Evolutionary conservation across 2,888 invertebrate genomes (phyloP).

Genomic region (Malacosoma neustria): DNA sequence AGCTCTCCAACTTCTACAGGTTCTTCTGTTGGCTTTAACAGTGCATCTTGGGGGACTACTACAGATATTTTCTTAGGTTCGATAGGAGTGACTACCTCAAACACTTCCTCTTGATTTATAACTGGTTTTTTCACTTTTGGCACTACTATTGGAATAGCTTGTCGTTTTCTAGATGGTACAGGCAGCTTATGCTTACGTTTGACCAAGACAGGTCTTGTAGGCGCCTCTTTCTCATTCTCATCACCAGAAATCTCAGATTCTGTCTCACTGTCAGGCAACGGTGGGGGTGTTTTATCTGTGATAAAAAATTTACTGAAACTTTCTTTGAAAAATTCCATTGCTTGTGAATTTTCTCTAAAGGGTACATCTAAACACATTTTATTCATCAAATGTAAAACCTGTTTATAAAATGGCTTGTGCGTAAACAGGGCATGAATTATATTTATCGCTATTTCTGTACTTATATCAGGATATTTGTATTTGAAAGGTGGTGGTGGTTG

Average conservation of each 20-base stretch:
- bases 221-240: slow-evolving; percentile 33
- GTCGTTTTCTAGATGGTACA: slow-evolving; percentile 38
- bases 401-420: slow-evolving; percentile 88
- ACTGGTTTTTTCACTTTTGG: slow-evolving; percentile 37
- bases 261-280: slow-evolving; percentile 38
- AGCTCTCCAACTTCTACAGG: slow-evolving; percentile 53
- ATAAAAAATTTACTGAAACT: slow-evolving; percentile 40
- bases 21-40: slow-evolving; percentile 40
- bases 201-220: slow-evolving; percentile 27
- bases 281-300: slow-evolving; percentile 27
- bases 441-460: slow-evolving; percentile 81
- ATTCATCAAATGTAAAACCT: slow-evolving; percentile 94
- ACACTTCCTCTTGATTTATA: slow-evolving; percentile 49
- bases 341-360: slow-evolving; percentile 73
- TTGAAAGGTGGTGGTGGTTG: slow-evolving; percentile 84
- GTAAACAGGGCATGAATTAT: slow-evolving; percentile 84
- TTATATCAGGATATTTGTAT: slow-evolving; percentile 88
- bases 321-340: slow-evolving; percentile 44
- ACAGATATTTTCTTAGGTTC: slow-evolving; percentile 62
- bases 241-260: slow-evolving; percentile 64
- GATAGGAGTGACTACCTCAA: slow-evolving; percentile 44
- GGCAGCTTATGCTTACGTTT: slow-evolving; percentile 54
- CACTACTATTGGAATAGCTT: slow-evolving; percentile 29
- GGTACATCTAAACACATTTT: slow-evolving; percentile 93
- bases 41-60: slow-evolving; percentile 49